phyloP scores from a whole-genome alignment of 2,888 invertebrate species.

The Aspidiotus destructor region DNA sequence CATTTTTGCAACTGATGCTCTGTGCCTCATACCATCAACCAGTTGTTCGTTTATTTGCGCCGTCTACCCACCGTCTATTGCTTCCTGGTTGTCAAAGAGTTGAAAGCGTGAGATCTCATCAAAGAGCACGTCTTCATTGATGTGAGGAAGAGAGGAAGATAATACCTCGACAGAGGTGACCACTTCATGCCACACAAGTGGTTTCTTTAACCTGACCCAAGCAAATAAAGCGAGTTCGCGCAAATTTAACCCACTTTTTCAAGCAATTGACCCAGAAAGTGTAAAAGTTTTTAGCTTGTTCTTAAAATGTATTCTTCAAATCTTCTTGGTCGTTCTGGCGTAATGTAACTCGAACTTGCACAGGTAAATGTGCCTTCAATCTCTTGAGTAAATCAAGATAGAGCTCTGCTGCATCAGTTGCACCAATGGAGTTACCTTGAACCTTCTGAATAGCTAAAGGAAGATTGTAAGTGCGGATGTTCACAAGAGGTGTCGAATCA shows the following conservation, averaged over 20 bases:
- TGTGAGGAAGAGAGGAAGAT: not conserved
- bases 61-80: not conserved
- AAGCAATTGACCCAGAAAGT: not conserved
- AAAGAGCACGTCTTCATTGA: not conserved
- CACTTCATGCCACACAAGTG: not conserved
- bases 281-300: not conserved
- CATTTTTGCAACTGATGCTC: not conserved
- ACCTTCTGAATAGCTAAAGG: not conserved
- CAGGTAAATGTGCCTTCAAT: too few relatives aligned
- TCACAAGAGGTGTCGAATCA: not conserved
- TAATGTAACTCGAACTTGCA: too few relatives aligned
- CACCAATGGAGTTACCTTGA: not conserved
- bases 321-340: not conserved
- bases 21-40: not conserved
- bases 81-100: not conserved
- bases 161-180: not conserved
- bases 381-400: too few relatives aligned
- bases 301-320: not conserved
- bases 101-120: not conserved
- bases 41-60: not conserved
- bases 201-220: not conserved
- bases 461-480: not conserved
- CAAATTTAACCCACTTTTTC: not conserved
- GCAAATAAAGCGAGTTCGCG: slow-evolving; percentile 1
- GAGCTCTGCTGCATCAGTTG: not conserved